phyloP scores from a whole-genome alignment of 2,113 vertebrate species.

The Takifugu bimaculatus region DNA sequence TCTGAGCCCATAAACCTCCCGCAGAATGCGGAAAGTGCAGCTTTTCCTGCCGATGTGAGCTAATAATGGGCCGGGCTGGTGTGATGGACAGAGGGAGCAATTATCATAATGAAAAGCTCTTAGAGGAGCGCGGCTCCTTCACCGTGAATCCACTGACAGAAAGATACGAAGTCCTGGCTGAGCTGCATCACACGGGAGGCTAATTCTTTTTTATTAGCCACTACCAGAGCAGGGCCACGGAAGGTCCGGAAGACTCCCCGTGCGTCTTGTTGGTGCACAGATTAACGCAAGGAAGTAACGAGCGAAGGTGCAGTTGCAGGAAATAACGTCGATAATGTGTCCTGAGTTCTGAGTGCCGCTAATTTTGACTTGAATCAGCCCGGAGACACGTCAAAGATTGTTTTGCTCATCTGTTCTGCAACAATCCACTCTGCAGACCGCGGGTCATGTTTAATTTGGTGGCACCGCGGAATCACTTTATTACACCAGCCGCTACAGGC shows the following conservation, averaged over 20 bases:
- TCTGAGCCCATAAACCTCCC: constrained; percentile 1
- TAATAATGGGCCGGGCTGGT: constrained; percentile 35
- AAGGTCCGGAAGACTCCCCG: constrained; percentile 47
- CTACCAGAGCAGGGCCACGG: constrained; percentile 34
- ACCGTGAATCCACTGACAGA: constrained; percentile 24
- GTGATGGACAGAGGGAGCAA: constrained; percentile 61
- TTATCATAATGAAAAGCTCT: constrained; percentile 65
- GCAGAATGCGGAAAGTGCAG: constrained; percentile 25
- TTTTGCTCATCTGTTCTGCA: constrained; percentile 47
- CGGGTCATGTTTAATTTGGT: constrained; percentile 43
- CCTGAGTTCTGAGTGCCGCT: neutral
- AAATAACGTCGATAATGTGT: neutral
- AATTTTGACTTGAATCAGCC: constrained; percentile 23
- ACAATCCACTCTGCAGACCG: constrained; percentile 33
- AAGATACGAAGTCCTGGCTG: constrained; percentile 35
- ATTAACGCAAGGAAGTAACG: constrained; percentile 23
- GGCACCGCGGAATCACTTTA: constrained; percentile 28
- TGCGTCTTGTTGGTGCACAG: constrained; percentile 30
- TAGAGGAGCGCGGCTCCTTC: constrained; percentile 34
- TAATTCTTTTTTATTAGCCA: constrained; percentile 53
- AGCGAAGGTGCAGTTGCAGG: neutral
- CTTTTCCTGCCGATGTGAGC: constrained; percentile 36
- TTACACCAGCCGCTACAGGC: constrained; percentile 13
- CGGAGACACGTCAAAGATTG: constrained; percentile 25
- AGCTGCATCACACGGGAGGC: constrained; percentile 33